Percentiles rank a stretch among this genome's conserved stretches.
These are phyloP conservation scores for Aporophyla lueneburgensis DNA, from an alignment of 2,888 invertebrate species.

Conservation along the genomic window DNA sequence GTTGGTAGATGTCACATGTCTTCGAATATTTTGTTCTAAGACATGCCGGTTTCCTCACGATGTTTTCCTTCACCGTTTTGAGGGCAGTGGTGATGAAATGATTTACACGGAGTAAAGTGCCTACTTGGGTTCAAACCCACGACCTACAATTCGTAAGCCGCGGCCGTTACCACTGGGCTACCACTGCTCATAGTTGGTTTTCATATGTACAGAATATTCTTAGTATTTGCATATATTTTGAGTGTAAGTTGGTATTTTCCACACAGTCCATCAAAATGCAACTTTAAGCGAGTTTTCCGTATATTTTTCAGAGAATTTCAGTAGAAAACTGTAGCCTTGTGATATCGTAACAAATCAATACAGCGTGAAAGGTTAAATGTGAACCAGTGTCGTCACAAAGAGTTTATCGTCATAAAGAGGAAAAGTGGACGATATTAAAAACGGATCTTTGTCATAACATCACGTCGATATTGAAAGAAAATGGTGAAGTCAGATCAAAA, in stretches of 20 bases:
- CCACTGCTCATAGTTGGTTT: no score
- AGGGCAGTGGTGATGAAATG: no score
- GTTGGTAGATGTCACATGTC: no score
- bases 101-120: no score
- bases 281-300: background rate
- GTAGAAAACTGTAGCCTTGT: background rate
- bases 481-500: no score
- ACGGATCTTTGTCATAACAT: background rate
- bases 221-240: background rate
- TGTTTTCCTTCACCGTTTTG: no score
- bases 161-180: no score
- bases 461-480: no score
- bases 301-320: constrained; percentile 5
- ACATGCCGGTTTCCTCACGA: no score
- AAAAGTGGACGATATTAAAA: background rate
- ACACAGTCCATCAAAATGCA: background rate
- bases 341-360: constrained; percentile 23
- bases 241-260: background rate
- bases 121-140: no score
- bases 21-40: no score
- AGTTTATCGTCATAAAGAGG: background rate
- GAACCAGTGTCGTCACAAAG: constrained; percentile 27
- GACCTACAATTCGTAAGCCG: no score
- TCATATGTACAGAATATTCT: background rate
- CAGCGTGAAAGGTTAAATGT: constrained; percentile 33